Evolutionary conservation across 2,113 vertebrate species (phyloP).

Genomic region (Myocastor coypus): DNA sequence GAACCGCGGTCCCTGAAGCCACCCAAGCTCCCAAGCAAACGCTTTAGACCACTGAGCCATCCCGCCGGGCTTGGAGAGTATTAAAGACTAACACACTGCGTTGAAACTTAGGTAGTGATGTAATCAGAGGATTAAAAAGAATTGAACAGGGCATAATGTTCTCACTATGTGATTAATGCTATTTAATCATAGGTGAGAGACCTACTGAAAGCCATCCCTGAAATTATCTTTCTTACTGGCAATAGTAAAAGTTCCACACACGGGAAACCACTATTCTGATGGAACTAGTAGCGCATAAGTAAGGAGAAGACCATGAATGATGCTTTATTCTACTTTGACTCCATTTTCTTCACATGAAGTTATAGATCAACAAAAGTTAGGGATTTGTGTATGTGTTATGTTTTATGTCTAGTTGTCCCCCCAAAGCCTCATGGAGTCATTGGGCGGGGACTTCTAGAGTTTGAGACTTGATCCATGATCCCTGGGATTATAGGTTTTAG

Average conservation of each 20-base stretch:
- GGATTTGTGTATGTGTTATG: too few relatives aligned
- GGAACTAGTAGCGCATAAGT: slow-evolving; percentile 8
- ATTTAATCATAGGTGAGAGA: slow-evolving; percentile 53
- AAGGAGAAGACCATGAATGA: not conserved
- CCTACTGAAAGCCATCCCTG: not conserved
- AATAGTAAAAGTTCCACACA: slow-evolving; percentile 33
- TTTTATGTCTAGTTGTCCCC: too few relatives aligned
- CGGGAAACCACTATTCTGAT: slow-evolving; percentile 45
- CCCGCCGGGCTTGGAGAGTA: too few relatives aligned
- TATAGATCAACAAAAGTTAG: slow-evolving; percentile 18
- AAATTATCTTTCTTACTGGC: slow-evolving; percentile 55
- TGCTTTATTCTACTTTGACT: slow-evolving; percentile 28
- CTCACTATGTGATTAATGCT: slow-evolving; percentile 59
- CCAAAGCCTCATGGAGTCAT: too few relatives aligned
- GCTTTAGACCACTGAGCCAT: too few relatives aligned
- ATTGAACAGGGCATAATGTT: slow-evolving; percentile 46
- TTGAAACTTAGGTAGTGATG: slow-evolving; percentile 55
- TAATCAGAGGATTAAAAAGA: slow-evolving; percentile 70
- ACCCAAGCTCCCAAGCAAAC: too few relatives aligned
- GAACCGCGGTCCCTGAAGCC: too few relatives aligned
- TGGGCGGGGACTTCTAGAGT: too few relatives aligned
- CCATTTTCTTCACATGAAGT: slow-evolving; percentile 56
- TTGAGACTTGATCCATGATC: too few relatives aligned
- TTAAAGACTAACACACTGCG: slow-evolving; percentile 27
- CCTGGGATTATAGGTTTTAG: too few relatives aligned